Base-by-base conservation (phyloP, 2,113 vertebrate genomes). In the Tichodroma muraria region DNA sequence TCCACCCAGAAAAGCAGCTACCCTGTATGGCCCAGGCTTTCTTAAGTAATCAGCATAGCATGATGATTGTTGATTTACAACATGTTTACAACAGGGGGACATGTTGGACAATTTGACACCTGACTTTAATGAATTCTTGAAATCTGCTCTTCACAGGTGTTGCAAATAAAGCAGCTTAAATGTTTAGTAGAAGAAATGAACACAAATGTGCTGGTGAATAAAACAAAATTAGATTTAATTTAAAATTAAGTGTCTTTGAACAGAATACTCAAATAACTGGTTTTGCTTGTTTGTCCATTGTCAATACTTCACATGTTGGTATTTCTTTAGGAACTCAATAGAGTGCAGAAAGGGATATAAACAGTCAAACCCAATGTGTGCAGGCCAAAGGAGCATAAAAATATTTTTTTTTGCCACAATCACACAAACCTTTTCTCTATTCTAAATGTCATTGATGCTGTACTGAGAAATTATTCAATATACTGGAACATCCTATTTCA, bases 401-500 rank as follows among this genome's bases (percentile, higher is more conserved):
- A 57, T 27, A 17, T 82, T 87, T 82, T 2, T 60, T 85, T 89
- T 92, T 81, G 16, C 47, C 35, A 73, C 38, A 73, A 5, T 68
- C 23, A 60, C 14, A 87, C 28, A 82, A 68, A 63, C 33, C 24
- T 85, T 87, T 87, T 60, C 63, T 37, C 38, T 88, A 47, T 77
- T 89, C 35, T 80, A 85, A 89, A 93, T 91, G 81, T 73, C 81
- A 89, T 35, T 77, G 75, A 66, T 76, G 42, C 61, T 76, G n/a
- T 72, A 72, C 28, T 65, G 66, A 92, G 35, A 85, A 91, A 77
- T 73, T 9, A 72, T 40, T 88, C 78, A 66, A 63, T 77, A 77
- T 45, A 63, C 50, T 85, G 78, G 89, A 95, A 91, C 79, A 95
- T 80, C 59, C 64, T 92, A 88, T 95, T 92, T 95, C 93, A 93